phyloP scores from a whole-genome alignment of 1,140 invertebrate species.

The Leptinotarsa texana region DNA sequence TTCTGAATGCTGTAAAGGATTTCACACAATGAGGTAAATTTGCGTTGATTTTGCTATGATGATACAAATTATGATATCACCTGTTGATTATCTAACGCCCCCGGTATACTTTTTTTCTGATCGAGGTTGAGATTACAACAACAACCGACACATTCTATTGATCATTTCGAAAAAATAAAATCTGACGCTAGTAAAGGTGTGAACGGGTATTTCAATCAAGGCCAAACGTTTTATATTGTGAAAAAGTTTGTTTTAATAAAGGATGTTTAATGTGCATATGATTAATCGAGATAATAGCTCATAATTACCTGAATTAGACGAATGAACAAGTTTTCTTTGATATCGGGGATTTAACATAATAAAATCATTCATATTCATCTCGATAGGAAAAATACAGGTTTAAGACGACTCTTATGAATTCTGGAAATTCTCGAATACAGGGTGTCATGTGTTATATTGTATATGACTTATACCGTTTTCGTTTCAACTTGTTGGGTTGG shows the following conservation, averaged over 20 bases:
- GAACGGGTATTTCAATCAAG: neutral
- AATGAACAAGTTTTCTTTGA: neutral
- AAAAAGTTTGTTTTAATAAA: slow-evolving; percentile 3
- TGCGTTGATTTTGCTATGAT: no score
- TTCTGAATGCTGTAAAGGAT: no score
- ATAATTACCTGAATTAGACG: neutral
- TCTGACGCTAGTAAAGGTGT: neutral
- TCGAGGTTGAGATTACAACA: neutral
- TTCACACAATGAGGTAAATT: no score
- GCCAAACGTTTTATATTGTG: neutral
- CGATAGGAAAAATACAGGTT: neutral
- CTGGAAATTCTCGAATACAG: no score
- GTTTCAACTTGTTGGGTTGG: no score
- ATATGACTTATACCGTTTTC: no score
- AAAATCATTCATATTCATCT: neutral
- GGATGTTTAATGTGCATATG: slow-evolving; percentile 5
- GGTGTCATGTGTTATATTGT: no score
- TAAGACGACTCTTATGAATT: no score
- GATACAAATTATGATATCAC: no score
- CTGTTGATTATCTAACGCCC: neutral
- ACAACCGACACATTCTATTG: neutral
- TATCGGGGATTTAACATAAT: neutral
- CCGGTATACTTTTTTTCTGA: neutral
- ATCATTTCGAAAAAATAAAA: neutral
- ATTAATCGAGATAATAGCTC: neutral